A percentile compares a stretch with the other conserved stretches of the same genome.
phyloP scores from a whole-genome alignment of 2,797 vertebrate genomes.

The Nyctibius grandis region DNA sequence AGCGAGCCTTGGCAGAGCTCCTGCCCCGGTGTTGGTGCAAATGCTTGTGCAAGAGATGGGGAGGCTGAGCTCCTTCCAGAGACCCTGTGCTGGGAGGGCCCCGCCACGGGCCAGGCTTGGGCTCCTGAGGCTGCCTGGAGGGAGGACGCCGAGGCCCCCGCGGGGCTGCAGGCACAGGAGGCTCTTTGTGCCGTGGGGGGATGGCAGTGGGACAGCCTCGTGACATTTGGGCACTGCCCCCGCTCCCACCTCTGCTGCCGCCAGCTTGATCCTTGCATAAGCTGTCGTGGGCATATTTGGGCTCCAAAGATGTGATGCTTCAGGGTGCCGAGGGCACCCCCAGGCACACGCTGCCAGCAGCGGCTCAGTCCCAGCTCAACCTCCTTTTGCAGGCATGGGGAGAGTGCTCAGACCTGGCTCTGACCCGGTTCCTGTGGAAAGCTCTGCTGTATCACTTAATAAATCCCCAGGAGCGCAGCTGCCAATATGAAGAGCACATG shows the following conservation, averaged over 20 bases:
- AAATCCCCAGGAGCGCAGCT: not conserved
- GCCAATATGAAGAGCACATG: not conserved
- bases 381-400: not conserved
- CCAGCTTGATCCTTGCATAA: not conserved
- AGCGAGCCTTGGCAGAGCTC: not conserved
- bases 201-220: not conserved
- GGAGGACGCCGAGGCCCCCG: not conserved
- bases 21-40: not conserved
- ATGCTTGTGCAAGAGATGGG: not conserved
- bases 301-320: not conserved
- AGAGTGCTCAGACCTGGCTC: not conserved
- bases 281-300: not conserved
- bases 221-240: conserved; percentile 27
- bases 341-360: accelerated
- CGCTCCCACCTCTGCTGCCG: conserved; percentile 4
- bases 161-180: not conserved
- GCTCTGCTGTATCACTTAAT: not conserved
- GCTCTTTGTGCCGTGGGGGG: not conserved
- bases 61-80: not conserved
- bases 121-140: not conserved
- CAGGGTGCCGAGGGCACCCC: not conserved
- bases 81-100: not conserved
- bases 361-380: not conserved
- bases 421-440: not conserved
- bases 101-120: accelerated